Base-by-base conservation (phyloP, 2,888 invertebrate genomes). In the Acrobeloides nanus region DNA sequence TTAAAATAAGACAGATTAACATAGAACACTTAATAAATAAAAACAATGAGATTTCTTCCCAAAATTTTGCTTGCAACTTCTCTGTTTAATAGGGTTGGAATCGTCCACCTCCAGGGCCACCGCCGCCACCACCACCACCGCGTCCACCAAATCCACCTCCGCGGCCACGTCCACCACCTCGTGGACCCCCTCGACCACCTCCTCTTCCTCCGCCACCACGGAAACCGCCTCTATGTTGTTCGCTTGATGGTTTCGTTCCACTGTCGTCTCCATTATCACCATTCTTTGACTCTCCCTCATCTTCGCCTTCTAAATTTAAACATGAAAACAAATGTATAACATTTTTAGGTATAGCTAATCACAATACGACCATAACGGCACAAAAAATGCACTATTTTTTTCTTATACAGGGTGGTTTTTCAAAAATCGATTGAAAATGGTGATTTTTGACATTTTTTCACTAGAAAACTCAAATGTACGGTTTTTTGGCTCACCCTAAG, bases 81-180 rank as follows among this genome's bases (percentile, higher is more conserved):
- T n/a, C n/a, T n/a, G n/a, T 17, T 43, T 43, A 43, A 10, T 43
- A 43, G 1, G 43, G 43, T 24, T 33, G 21, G 41, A 43, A 43
- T 5, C 43, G 32, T 10, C 37, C 20, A 23, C 29, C 29, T 23
- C 47, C 32, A n/a, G 26, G 49, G 4, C 44, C 38, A 12, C 55
- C 44, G 31, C 50, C 39, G 18, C 53, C 55, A 4, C 44, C 38
- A 12, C 55, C 44, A 32, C 50, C 39, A 17, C 53, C 55, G 1
- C 47, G 48, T 17, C 50, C 50, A 20, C 54, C 42, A 2, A 46
- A 17, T 6, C 48, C 48, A 2, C 51, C 46, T 24, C 45, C 31
- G 37, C 56, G 35, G 15, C 46, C 45, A 10, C 59, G 45, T 8
- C 57, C 43, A 25, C 48, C 38, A 38, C 56, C 49, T 35, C 57